These are phyloP conservation scores for Leuciscus idus DNA, from an alignment of 2,113 vertebrate species.

Conservation along the genomic window DNA sequence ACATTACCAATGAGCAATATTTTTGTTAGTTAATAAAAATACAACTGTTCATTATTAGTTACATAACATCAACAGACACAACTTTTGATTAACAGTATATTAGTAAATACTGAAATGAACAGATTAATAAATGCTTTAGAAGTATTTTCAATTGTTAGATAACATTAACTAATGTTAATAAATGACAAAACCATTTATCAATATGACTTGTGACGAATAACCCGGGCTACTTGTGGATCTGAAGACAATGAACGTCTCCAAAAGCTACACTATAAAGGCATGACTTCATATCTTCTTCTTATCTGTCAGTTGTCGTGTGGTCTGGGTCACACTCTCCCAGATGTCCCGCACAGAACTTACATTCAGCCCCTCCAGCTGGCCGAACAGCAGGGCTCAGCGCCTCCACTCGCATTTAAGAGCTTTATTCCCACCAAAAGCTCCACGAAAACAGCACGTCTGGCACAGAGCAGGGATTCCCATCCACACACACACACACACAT, in stretches of 20 bases:
- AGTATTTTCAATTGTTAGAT: too few species aligned
- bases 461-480: conserved; percentile 21
- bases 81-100: too few species aligned
- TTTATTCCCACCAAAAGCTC: not conserved
- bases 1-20: too few species aligned
- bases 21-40: too few species aligned
- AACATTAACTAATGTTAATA: too few species aligned
- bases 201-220: not conserved
- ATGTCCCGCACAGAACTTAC: conserved; percentile 48
- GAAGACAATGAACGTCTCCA: not conserved
- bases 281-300: not conserved
- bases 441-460: not conserved
- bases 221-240: not conserved
- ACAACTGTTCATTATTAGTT: too few species aligned
- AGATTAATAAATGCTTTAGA: too few species aligned
- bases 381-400: conserved; percentile 36
- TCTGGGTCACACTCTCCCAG: not conserved
- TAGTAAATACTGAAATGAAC: too few species aligned
- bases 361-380: conserved; percentile 56
- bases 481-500: not conserved
- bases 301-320: not conserved
- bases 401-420: not conserved
- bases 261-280: not conserved
- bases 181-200: not conserved
- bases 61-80: too few species aligned